Percentiles rank a stretch among this genome's conserved stretches.
phyloP scores from a whole-genome alignment of 2,113 vertebrate species.

The Larimichthys polyactis region DNA sequence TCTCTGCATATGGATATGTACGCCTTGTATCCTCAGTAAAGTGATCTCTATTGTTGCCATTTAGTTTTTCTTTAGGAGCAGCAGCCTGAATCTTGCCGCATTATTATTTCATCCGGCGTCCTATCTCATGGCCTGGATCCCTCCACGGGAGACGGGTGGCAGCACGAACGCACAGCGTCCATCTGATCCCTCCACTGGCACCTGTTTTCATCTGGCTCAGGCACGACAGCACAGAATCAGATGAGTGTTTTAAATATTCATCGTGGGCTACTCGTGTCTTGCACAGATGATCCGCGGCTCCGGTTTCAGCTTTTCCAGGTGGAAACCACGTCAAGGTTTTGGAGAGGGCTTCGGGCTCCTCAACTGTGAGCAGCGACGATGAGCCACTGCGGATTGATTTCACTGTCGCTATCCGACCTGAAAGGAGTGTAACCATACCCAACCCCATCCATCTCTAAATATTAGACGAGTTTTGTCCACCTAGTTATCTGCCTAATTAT shows the following conservation, averaged over 20 bases:
- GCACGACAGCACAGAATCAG: slow-evolving; percentile 69
- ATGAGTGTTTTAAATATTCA: slow-evolving; percentile 89
- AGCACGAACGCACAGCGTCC: slow-evolving; percentile 46
- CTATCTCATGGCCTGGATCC: slow-evolving; percentile 57
- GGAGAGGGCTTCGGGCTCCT: slow-evolving; percentile 38
- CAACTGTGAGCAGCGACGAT: slow-evolving; percentile 58
- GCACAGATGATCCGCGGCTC: slow-evolving; percentile 76
- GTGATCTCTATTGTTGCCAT: neutral
- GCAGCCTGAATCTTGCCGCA: slow-evolving; percentile 32
- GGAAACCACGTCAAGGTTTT: slow-evolving; percentile 68
- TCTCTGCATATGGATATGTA: neutral
- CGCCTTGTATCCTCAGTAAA: neutral
- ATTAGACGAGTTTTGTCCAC: slow-evolving; percentile 79
- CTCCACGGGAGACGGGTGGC: slow-evolving; percentile 48
- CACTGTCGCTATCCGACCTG: slow-evolving; percentile 72
- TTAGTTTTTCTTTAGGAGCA: slow-evolving; percentile 9
- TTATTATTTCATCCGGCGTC: slow-evolving; percentile 66
- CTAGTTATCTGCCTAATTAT: slow-evolving; percentile 86
- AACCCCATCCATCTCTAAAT: slow-evolving; percentile 77
- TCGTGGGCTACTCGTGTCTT: slow-evolving; percentile 74
- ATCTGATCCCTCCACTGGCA: slow-evolving; percentile 74
- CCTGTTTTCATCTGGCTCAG: slow-evolving; percentile 73
- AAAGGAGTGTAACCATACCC: slow-evolving; percentile 82
- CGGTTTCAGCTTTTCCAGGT: slow-evolving; percentile 85
- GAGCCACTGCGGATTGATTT: slow-evolving; percentile 79